Conservation (phyloP, 1,140 invertebrate genomes). For the Neodiprion virginianus region DNA sequence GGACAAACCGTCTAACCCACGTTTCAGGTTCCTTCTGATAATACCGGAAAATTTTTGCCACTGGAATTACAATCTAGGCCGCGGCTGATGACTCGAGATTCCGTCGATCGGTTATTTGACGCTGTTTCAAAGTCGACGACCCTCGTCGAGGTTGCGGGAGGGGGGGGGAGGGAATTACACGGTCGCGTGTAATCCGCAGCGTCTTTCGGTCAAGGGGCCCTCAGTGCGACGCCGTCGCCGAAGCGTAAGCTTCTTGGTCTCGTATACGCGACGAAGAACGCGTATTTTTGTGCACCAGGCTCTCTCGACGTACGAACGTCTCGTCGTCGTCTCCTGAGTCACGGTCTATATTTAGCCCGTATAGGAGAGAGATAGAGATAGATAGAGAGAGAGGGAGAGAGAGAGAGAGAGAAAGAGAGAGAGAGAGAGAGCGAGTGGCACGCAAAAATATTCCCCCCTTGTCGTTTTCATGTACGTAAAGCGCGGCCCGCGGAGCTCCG, state of each 20-base stretch:
- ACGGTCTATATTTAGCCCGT: slow-evolving; percentile 53
- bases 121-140: background rate
- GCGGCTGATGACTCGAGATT: too few relatives aligned
- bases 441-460: background rate
- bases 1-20: too few relatives aligned
- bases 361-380: too few relatives aligned
- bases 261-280: background rate
- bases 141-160: background rate
- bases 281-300: background rate
- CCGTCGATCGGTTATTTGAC: too few relatives aligned
- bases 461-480: background rate
- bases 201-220: background rate
- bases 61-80: too few relatives aligned
- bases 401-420: background rate
- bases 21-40: background rate
- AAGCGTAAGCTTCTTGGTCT: background rate
- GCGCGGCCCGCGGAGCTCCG: background rate
- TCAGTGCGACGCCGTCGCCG: background rate
- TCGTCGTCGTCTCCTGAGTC: slow-evolving; percentile 41
- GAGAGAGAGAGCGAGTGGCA: background rate
- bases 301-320: background rate
- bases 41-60: background rate
- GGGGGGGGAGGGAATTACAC: background rate
- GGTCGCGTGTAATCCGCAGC: background rate
- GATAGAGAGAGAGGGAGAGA: background rate